Evolutionary conservation across 2,797 vertebrate species (phyloP), one percentile per base, ranked within the genome.

Genomic region (Bovichtus variegatus): DNA sequence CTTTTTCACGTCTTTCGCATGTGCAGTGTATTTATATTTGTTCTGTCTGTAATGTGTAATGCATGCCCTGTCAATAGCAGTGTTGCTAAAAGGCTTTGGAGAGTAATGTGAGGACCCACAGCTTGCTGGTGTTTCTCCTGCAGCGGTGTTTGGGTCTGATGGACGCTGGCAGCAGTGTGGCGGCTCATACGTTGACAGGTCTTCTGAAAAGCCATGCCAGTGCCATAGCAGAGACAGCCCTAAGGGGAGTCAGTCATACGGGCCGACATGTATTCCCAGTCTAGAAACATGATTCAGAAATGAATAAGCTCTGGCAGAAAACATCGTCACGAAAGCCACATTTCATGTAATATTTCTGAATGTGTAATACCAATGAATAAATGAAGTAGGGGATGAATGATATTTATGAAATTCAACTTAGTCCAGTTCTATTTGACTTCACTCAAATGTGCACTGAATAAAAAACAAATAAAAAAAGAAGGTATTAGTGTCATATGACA

Each of bases 131-230:
- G 55, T 38, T 76, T 16, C 43, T 47, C 47, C 76, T 34, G 73
- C 47, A 38, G 68, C 27, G 2, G 19, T 11, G 13, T 31, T 3
- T 15, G 29, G 47, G 19, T 11, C 50, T 2, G 47, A 27, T 29
- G 63, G 10, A 25, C 9, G 41, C 44, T 4, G 69, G 53, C 61
- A 31, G 41, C 62, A 60, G 66, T 8, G 5, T 43, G 55, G 53
- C 58, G 41, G 65, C 54, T 70, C 71, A 79, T 51, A 67, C 40
- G 81, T 23, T 86, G 87, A 90, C 89, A 76, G 81, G 68, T 72
- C 78, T 43, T 61, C 66, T 62, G 70, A 71, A 79, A 65, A 66
- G 54, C 68, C 67, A 62, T 8, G 47, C 41, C 60, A 43, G 46
- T 21, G 69, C 80, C 81, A 70, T 58, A 43, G 72, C 12, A 40